Evolutionary conservation across 2,797 vertebrate genomes (phyloP).

Genomic region (Percopsis omiscomaycus): DNA sequence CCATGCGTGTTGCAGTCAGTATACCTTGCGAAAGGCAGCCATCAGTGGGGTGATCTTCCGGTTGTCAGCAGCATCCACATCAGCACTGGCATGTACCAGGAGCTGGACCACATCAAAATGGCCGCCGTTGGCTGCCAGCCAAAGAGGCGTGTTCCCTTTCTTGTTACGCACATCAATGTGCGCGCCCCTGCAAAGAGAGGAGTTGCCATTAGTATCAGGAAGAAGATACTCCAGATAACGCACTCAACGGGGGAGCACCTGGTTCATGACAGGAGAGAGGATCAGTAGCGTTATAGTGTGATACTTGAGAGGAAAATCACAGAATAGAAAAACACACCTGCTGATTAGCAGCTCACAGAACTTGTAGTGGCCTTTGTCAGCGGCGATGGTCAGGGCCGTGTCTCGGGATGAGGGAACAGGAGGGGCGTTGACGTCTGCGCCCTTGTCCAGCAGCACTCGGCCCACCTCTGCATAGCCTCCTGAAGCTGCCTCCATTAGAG

Average conservation of each 20-base stretch:
- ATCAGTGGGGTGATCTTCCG: slow-evolving; percentile 98
- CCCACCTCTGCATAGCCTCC: slow-evolving; percentile 98
- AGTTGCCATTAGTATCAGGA: background rate
- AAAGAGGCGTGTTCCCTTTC: slow-evolving; percentile 98
- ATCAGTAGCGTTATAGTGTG: background rate
- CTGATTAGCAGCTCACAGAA: slow-evolving; percentile 99
- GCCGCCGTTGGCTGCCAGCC: slow-evolving; percentile 95
- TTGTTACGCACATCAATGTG: slow-evolving; percentile 99
- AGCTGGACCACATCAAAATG: slow-evolving; percentile 98
- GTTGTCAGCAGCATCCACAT: slow-evolving; percentile 98
- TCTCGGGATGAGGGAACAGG: slow-evolving; percentile 98
- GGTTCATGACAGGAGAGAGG: background rate
- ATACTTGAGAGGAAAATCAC: background rate
- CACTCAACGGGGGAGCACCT: background rate
- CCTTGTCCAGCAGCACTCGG: slow-evolving; percentile 96
- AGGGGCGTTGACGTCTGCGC: slow-evolving; percentile 96
- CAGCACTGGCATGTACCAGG: slow-evolving; percentile 92
- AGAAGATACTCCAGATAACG: background rate
- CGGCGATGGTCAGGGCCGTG: slow-evolving; percentile 98
- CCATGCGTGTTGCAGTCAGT: background rate
- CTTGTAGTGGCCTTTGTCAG: slow-evolving; percentile 99
- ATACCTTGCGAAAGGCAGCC: slow-evolving; percentile 97
- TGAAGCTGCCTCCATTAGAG: slow-evolving; percentile 98
- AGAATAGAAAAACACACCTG: slow-evolving; percentile 71
- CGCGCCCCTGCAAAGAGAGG: slow-evolving; percentile 81